Evolutionary conservation across 2,797 vertebrate genomes (phyloP).

Genomic region (Acrossocheilus wenchowensis): DNA sequence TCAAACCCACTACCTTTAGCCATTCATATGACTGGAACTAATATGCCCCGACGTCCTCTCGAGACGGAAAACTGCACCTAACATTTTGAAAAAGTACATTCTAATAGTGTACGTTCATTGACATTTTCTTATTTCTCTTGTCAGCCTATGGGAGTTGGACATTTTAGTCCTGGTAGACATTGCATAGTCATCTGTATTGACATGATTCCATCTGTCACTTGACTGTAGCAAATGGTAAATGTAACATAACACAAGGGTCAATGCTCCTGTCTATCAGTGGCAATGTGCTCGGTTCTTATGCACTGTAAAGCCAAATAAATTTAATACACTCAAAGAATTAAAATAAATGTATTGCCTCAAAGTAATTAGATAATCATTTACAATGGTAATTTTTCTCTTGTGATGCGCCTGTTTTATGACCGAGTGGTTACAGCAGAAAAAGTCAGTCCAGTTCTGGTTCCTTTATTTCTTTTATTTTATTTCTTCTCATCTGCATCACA

Average conservation of each 20-base stretch:
- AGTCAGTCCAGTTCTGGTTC: background rate
- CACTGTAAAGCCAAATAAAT: slow-evolving; percentile 9
- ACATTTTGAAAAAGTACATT: slow-evolving; percentile 45
- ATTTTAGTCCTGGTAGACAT: slow-evolving; percentile 41
- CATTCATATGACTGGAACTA: slow-evolving; percentile 50
- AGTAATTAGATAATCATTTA: background rate
- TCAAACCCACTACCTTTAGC: slow-evolving; percentile 40
- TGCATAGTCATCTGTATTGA: slow-evolving; percentile 39
- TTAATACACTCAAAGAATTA: background rate
- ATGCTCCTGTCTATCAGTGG: slow-evolving; percentile 19
- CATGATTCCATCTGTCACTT: slow-evolving; percentile 44
- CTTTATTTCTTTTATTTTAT: background rate
- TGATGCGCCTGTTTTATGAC: background rate
- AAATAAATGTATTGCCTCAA: background rate
- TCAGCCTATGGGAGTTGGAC: slow-evolving; percentile 42
- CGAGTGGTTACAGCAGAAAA: background rate
- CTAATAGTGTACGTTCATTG: slow-evolving; percentile 46
- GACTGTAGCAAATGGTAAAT: slow-evolving; percentile 43
- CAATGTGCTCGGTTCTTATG: background rate
- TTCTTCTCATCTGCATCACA: background rate
- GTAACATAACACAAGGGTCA: slow-evolving; percentile 50
- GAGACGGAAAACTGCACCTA: slow-evolving; percentile 16
- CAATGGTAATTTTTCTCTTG: background rate
- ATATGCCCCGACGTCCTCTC: slow-evolving; percentile 5
- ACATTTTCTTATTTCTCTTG: slow-evolving; percentile 51